Conservation (phyloP, 2,113 vertebrate genomes). For the Archilochus colubris region DNA sequence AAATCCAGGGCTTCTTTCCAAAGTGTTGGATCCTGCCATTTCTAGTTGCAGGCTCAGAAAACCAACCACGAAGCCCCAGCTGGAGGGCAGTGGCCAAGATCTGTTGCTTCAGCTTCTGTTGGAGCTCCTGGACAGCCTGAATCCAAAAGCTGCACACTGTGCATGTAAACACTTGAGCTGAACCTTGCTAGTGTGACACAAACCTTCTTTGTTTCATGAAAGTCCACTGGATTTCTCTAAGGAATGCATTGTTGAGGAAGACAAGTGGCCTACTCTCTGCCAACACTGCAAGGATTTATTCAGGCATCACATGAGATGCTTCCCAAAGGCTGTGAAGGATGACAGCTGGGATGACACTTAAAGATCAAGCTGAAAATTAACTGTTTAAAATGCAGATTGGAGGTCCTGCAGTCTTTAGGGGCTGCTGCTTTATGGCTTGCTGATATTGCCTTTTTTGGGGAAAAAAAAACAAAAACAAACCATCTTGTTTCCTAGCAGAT, state of each 20-base stretch:
- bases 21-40: not conserved
- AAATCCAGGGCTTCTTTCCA: not conserved
- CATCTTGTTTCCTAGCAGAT: not conserved
- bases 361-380: not conserved
- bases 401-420: not conserved
- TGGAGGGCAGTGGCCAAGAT: not conserved
- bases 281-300: not conserved
- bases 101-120: not conserved
- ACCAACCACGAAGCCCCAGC: not conserved
- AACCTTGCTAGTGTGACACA: not conserved
- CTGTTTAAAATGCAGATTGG: not conserved
- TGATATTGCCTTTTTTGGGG: not conserved
- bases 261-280: not conserved
- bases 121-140: fast-evolving
- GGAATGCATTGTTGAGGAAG: not conserved
- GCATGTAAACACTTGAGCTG: not conserved
- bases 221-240: not conserved
- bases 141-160: not conserved
- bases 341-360: not conserved
- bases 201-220: not conserved
- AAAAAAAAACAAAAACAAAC: not conserved
- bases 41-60: fast-evolving
- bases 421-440: not conserved
- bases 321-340: not conserved
- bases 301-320: not conserved